phyloP scores from a whole-genome alignment of 2,888 invertebrate species.

The Oscheius onirici region DNA sequence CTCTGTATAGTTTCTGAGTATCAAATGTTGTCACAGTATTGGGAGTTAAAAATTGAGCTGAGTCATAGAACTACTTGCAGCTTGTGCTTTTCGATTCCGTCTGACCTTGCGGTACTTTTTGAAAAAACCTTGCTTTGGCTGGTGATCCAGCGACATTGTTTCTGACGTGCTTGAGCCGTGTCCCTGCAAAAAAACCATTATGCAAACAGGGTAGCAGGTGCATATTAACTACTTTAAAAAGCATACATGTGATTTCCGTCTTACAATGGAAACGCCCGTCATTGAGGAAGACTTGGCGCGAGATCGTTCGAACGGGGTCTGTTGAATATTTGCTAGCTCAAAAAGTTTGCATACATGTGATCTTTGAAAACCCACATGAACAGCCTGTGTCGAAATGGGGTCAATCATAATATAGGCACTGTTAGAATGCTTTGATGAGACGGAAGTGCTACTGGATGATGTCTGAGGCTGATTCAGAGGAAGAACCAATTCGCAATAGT shows the following conservation, averaged over 20 bases:
- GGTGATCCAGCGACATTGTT: slow-evolving; percentile 22
- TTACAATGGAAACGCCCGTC: slow-evolving; percentile 1
- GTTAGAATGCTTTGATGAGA: slow-evolving; percentile 5
- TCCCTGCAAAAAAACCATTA: slow-evolving; percentile 21
- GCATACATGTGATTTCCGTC: slow-evolving; percentile 19
- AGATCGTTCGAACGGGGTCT: slow-evolving; percentile 5
- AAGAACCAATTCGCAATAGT: slow-evolving; percentile 24
- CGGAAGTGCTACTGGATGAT: slow-evolving; percentile 20
- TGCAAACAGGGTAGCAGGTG: background rate
- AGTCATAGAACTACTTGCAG: slow-evolving; percentile 15
- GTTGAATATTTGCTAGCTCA: background rate
- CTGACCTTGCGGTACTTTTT: slow-evolving; percentile 31
- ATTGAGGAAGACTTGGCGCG: slow-evolving; percentile 24
- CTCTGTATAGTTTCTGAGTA: too few relatives aligned
- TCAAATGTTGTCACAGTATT: background rate
- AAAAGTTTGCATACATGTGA: background rate
- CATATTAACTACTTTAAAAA: background rate
- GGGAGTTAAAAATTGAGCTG: slow-evolving; percentile 12
- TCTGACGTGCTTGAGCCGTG: slow-evolving; percentile 31
- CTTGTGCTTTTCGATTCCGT: background rate
- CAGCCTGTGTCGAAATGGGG: slow-evolving; percentile 27
- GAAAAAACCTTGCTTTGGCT: slow-evolving; percentile 25
- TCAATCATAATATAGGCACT: slow-evolving; percentile 20
- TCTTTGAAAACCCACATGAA: slow-evolving; percentile 1
- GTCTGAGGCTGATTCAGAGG: slow-evolving; percentile 12